Evolutionary conservation across 2,888 invertebrate species (phyloP).

Genomic region (Neoaliturus tenellus): DNA sequence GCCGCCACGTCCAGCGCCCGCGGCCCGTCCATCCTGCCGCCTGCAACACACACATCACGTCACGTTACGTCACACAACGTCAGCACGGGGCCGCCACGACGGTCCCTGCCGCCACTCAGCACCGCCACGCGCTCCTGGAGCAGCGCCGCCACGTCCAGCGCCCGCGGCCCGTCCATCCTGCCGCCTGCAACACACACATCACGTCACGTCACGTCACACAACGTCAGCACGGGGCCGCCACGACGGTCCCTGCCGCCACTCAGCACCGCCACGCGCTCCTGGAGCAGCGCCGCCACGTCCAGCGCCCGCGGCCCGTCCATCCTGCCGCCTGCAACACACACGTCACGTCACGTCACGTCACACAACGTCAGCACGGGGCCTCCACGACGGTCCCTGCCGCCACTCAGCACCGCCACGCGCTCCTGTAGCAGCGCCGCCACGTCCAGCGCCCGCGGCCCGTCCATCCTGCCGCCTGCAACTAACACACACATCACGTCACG

Average conservation of each 20-base stretch:
- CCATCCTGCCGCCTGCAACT: slow-evolving; percentile 62
- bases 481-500: not conserved
- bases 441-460: slow-evolving; percentile 93
- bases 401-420: slow-evolving; percentile 94
- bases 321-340: slow-evolving; percentile 60
- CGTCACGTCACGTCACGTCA: slow-evolving; percentile 13
- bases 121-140: slow-evolving; percentile 97
- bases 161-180: slow-evolving; percentile 82
- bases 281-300: slow-evolving; percentile 95
- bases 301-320: slow-evolving; percentile 87
- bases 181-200: slow-evolving; percentile 58
- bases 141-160: slow-evolving; percentile 95
- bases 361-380: slow-evolving; percentile 79
- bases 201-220: not conserved
- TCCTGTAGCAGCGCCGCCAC: slow-evolving; percentile 96
- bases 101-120: slow-evolving; percentile 96
- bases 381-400: slow-evolving; percentile 96
- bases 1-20: slow-evolving; percentile 96
- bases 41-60: slow-evolving; percentile 42
- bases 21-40: slow-evolving; percentile 76
- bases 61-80: slow-evolving; percentile 90
- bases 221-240: slow-evolving; percentile 84
- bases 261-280: slow-evolving; percentile 95
- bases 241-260: slow-evolving; percentile 97
- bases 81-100: slow-evolving; percentile 94